Base-by-base conservation (phyloP, 1,140 invertebrate genomes). In the Diprion similis region DNA sequence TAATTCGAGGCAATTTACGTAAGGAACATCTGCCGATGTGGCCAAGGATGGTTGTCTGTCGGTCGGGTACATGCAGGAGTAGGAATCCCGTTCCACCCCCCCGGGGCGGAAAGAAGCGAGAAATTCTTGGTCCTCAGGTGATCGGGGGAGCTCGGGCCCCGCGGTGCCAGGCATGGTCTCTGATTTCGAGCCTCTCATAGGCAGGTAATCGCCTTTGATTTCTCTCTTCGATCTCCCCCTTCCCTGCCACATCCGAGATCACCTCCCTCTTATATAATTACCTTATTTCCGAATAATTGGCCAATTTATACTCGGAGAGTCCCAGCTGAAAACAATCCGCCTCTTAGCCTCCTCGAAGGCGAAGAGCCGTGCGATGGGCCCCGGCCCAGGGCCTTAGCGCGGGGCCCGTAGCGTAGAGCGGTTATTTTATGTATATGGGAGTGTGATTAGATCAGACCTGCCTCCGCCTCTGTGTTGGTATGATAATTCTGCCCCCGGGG, bases 261-360 rank as follows among this genome's bases (percentile, higher is more conserved):
- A 87, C 83, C 86, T 85, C 82, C 84, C 85, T 86, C 84, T 87
- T 87, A 86, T 87, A 86, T 87, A 87, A 87, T 87, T 87, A 87
- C 85, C 85, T 87, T 87, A 87, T 87, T 87, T 87, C 85, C 86
- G 84, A 87, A 87, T 87, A 87, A 87, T 87, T 87, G 85, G 85
- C 85, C 86, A 87, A 87, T 87, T 87, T 87, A 87, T 87, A 87
- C 86, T 87, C 84, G 84, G n/a, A 59, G 51, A 86, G 85, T 86
- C 82, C 83, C 85, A 87, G 85, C 85, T 87, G 85, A 87, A 87
- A 87, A 88, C 85, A 88, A 87, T 87, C 85, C 84, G 79, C 81
- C 80, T 83, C 78, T 80, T 78, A 82, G 74, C 66, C 77, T 81
- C 78, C 73, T 75, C 71, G 71, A 17, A 15, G 51, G 11, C 11